A percentile compares a stretch with the other conserved stretches of the same genome.
phyloP scores from a whole-genome alignment of 2,888 invertebrate species.

The Mactromeris polynyma region DNA sequence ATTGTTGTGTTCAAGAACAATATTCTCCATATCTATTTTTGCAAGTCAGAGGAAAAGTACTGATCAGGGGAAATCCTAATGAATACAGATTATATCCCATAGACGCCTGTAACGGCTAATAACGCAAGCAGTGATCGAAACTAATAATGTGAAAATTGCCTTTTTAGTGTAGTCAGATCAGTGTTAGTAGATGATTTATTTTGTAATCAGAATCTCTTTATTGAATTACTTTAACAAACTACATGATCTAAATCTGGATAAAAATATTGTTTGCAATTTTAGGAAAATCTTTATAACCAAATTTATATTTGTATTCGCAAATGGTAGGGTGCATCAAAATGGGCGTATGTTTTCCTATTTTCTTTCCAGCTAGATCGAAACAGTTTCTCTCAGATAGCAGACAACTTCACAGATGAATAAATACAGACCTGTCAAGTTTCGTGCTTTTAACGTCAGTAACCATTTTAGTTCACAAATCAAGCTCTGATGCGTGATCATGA shows the following conservation, averaged over 20 bases:
- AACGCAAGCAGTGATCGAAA: slow-evolving; percentile 5
- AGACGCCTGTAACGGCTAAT: neutral
- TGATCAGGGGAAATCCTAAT: neutral
- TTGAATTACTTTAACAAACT: neutral
- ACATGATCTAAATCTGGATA: neutral
- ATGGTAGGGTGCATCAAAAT: too few relatives aligned
- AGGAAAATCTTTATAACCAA: neutral
- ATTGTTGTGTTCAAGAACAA: neutral
- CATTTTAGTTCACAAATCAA: too few relatives aligned
- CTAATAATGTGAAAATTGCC: slow-evolving; percentile 1
- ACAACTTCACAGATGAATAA: too few relatives aligned
- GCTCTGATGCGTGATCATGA: too few relatives aligned
- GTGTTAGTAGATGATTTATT: slow-evolving; percentile 1
- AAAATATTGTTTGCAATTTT: neutral
- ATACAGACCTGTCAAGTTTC: too few relatives aligned
- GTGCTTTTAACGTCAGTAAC: too few relatives aligned
- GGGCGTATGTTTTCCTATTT: too few relatives aligned
- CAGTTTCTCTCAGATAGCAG: too few relatives aligned
- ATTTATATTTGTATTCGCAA: too few relatives aligned
- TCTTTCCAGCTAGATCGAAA: too few relatives aligned
- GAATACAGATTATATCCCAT: neutral
- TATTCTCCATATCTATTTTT: neutral
- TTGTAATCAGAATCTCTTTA: neutral
- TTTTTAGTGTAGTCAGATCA: neutral
- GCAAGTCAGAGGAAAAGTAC: neutral